Percentiles rank a stretch among this genome's conserved stretches.
phyloP scores from a whole-genome alignment of 2,888 invertebrate genomes.

The Eristalinus sepulchralis region DNA sequence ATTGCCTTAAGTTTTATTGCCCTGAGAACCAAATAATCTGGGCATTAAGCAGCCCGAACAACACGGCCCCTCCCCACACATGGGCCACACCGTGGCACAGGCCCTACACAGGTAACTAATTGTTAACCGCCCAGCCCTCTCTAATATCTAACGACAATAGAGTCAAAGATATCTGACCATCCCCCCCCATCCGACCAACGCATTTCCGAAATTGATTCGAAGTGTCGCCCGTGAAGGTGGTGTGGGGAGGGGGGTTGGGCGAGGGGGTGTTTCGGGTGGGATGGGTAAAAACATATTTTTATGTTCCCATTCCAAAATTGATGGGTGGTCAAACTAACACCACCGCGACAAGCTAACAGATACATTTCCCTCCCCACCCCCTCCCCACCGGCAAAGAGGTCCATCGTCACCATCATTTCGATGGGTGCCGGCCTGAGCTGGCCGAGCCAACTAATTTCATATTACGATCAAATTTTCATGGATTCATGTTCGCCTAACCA shows the following conservation, averaged over 20 bases:
- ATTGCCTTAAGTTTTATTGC: conserved; percentile 49
- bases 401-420: neutral
- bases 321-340: conserved; percentile 67
- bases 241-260: neutral
- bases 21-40: conserved; percentile 27
- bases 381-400: neutral
- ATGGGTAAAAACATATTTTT: conserved; percentile 44
- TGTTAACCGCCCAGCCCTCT: neutral
- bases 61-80: neutral
- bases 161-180: neutral
- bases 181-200: neutral
- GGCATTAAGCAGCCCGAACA: conserved; percentile 1
- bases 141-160: neutral
- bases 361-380: neutral
- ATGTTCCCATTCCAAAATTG: conserved; percentile 58
- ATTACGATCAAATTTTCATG: conserved; percentile 50
- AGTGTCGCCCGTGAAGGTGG: neutral
- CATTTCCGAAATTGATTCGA: too few species aligned
- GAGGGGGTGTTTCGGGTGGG: too few species aligned
- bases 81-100: neutral
- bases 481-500: conserved; percentile 41
- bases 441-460: conserved; percentile 39
- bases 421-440: too few species aligned
- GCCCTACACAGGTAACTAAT: conserved; percentile 3
- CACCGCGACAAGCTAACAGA: conserved; percentile 1